A percentile compares a stretch with the other conserved stretches of the same genome.
These are phyloP conservation scores for Scolopax rusticola DNA, from an alignment of 2,797 vertebrate species.

Conservation along the genomic window DNA sequence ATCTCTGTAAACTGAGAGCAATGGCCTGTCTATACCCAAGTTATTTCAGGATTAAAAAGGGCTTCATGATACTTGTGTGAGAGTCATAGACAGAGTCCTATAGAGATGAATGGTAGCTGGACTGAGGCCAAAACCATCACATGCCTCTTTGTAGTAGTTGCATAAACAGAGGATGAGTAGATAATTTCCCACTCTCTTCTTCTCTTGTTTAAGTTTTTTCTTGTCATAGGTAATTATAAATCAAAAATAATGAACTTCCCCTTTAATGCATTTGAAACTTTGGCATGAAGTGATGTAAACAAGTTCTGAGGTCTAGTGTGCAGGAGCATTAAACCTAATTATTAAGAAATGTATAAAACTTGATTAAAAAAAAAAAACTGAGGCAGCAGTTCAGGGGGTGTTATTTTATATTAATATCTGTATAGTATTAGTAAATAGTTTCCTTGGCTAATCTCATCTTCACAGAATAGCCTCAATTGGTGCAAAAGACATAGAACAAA, in stretches of 20 bases:
- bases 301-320: constrained; percentile 22
- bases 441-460: neutral
- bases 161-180: constrained; percentile 34
- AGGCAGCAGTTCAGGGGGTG: neutral
- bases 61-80: neutral
- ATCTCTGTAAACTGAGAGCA: neutral
- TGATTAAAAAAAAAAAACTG: neutral
- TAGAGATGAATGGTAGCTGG: constrained; percentile 11
- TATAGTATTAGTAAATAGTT: neutral
- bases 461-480: neutral
- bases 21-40: neutral
- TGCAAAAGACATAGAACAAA: neutral
- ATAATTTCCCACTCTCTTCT: constrained; percentile 35
- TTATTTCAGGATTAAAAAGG: neutral
- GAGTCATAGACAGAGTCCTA: neutral
- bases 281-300: constrained; percentile 18
- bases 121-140: constrained; percentile 38
- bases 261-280: constrained; percentile 17
- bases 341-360: constrained; percentile 10
- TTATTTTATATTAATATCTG: neutral
- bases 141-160: constrained; percentile 48
- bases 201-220: constrained; percentile 28
- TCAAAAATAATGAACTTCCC: constrained; percentile 45
- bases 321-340: constrained; percentile 19
- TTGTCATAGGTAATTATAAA: constrained; percentile 60